Conservation (phyloP, 2,797 vertebrate species). For the Gila robusta region DNA sequence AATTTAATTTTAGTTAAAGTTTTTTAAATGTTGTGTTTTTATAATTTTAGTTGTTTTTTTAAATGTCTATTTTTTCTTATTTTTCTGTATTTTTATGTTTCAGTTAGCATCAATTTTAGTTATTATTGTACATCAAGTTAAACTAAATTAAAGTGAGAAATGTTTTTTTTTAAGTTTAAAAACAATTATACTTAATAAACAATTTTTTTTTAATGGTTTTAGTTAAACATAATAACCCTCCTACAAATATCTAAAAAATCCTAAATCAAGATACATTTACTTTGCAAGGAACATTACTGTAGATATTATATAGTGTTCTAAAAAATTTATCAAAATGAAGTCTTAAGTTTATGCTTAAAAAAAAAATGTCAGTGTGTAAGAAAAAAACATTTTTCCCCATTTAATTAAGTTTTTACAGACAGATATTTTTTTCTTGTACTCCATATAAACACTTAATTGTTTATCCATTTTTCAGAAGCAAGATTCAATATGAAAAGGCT, state of each 20-base stretch:
- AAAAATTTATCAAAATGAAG: background rate
- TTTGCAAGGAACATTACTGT: background rate
- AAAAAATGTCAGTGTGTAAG: background rate
- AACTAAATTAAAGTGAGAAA: background rate
- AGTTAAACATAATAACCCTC: no score
- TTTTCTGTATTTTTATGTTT: background rate
- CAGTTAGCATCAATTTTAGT: background rate
- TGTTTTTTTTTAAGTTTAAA: background rate
- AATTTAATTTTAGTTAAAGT: no score
- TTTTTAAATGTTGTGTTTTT: no score
- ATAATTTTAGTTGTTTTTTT: no score
- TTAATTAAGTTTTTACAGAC: background rate
- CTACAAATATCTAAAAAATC: background rate
- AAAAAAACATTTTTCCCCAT: background rate
- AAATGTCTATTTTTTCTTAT: no score
- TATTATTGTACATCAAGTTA: background rate
- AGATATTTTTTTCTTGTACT: background rate
- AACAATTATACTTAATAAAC: no score
- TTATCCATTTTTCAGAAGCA: background rate
- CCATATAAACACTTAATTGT: background rate
- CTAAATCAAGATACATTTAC: background rate
- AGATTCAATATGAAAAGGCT: background rate
- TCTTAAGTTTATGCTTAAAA: background rate
- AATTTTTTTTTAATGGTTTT: no score
- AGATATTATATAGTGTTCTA: background rate